A percentile compares a stretch with the other conserved stretches of the same genome.
These are phyloP conservation scores for Trichonephila clavipes DNA, from an alignment of 1,140 invertebrate genomes.

Conservation along the genomic window DNA sequence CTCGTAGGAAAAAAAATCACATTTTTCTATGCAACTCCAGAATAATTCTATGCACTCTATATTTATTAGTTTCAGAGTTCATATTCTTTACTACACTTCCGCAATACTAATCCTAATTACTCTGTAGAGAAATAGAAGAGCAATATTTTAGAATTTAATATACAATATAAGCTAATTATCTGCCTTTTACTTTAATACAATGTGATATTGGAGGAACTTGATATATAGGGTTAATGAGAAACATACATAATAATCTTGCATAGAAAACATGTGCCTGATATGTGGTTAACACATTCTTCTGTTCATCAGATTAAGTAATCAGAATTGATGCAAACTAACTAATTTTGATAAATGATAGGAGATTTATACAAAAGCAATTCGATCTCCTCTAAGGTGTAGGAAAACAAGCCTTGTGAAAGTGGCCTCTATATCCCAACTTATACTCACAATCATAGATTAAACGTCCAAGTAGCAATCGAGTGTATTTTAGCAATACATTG, in stretches of 20 bases:
- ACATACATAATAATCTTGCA: not conserved
- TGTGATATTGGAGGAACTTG: constrained; percentile 30
- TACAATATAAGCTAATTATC: too few relatives aligned
- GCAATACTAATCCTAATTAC: not conserved
- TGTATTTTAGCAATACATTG: constrained; percentile 46
- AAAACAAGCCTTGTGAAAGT: constrained; percentile 56
- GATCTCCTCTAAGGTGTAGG: not conserved
- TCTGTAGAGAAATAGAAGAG: not conserved
- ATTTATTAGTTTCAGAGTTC: not conserved
- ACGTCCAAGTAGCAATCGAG: constrained; percentile 57
- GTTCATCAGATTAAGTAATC: not conserved
- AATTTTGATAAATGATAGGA: constrained; percentile 3
- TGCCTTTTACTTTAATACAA: constrained; percentile 47
- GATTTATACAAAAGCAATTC: not conserved
- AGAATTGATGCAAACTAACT: not conserved
- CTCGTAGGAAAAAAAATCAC: not conserved
- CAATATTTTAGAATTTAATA: constrained; percentile 52
- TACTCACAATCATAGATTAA: constrained; percentile 52
- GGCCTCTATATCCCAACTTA: constrained; percentile 54
- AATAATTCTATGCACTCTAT: constrained; percentile 17
- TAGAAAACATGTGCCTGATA: constrained; percentile 55
- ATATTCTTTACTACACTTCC: not conserved
- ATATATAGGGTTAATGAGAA: not conserved
- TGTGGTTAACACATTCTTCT: constrained; percentile 59
- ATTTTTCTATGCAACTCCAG: constrained; percentile 20